Conservation (phyloP, 2,888 invertebrate species). For the Hetaerina titia region DNA sequence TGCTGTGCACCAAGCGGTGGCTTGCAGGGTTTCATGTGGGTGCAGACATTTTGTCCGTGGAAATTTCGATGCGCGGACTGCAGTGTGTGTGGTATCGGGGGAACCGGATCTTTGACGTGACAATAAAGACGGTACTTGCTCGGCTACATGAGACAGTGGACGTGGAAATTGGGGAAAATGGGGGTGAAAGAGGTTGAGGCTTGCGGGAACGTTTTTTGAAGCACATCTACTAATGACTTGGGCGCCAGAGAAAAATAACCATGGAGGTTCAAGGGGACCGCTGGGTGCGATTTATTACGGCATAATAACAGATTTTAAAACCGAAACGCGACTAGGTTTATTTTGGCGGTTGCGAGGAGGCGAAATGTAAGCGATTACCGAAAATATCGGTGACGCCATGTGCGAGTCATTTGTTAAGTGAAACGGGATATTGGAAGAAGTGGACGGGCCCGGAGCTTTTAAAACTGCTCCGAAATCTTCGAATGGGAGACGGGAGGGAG, state of each 20-base stretch:
- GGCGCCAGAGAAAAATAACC: not conserved
- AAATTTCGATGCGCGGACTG: not conserved
- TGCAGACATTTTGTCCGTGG: too few relatives aligned
- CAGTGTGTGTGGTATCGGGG: not conserved
- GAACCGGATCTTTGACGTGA: slow-evolving; percentile 20
- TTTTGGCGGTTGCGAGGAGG: slow-evolving; percentile 27
- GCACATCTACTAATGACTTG: not conserved
- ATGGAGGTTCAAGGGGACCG: not conserved
- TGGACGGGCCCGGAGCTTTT: not conserved
- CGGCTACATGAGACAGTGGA: not conserved
- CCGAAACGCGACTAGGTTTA: slow-evolving; percentile 44
- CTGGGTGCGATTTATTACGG: slow-evolving; percentile 51
- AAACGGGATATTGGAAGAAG: slow-evolving; percentile 30
- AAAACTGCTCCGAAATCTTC: not conserved
- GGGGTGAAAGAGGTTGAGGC: not conserved
- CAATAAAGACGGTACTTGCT: slow-evolving; percentile 47
- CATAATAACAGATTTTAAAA: slow-evolving; percentile 62
- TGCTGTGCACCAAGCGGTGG: too few relatives aligned
- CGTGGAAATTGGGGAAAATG: not conserved
- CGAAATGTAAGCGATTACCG: slow-evolving; percentile 1
- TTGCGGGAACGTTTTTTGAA: not conserved
- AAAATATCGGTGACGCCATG: slow-evolving; percentile 62
- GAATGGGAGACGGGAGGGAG: slow-evolving; percentile 34
- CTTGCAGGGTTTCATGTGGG: too few relatives aligned
- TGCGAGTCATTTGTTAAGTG: slow-evolving; percentile 53